phyloP scores from a whole-genome alignment of 1,140 invertebrate species.

The Bombus superbus region DNA sequence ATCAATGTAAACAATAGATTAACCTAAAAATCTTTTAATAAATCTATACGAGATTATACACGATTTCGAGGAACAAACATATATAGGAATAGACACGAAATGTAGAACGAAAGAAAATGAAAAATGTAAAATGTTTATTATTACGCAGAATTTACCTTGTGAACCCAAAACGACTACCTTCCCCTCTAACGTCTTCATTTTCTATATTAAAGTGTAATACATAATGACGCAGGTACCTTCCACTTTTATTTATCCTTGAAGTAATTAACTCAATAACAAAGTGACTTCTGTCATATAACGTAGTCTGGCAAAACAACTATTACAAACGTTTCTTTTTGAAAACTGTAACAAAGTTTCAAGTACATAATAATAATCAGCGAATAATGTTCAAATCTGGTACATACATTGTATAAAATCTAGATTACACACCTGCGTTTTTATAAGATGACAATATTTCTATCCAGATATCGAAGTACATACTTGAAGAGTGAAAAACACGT shows the following conservation, averaged over 20 bases:
- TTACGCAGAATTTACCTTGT: slow-evolving; percentile 85
- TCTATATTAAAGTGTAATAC: background rate
- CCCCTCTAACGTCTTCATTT: slow-evolving; percentile 86
- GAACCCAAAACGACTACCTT: slow-evolving; percentile 92
- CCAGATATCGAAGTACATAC: background rate
- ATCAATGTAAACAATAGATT: background rate
- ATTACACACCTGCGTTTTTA: background rate
- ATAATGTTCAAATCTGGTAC: no score
- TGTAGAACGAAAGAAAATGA: background rate
- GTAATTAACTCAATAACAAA: background rate
- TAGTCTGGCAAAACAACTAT: background rate
- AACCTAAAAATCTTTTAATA: background rate
- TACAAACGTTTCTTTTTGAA: background rate
- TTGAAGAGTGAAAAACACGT: background rate
- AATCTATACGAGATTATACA: background rate
- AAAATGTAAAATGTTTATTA: background rate
- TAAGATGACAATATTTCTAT: background rate
- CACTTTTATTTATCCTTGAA: slow-evolving; percentile 15
- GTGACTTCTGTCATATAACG: background rate
- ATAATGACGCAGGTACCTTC: slow-evolving; percentile 25
- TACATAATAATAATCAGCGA: background rate
- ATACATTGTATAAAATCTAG: background rate
- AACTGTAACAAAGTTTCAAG: background rate
- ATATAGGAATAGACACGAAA: no score
- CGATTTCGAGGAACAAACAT: background rate